Conservation (phyloP, 2,888 invertebrate genomes). For the Syrista parreyssii region DNA sequence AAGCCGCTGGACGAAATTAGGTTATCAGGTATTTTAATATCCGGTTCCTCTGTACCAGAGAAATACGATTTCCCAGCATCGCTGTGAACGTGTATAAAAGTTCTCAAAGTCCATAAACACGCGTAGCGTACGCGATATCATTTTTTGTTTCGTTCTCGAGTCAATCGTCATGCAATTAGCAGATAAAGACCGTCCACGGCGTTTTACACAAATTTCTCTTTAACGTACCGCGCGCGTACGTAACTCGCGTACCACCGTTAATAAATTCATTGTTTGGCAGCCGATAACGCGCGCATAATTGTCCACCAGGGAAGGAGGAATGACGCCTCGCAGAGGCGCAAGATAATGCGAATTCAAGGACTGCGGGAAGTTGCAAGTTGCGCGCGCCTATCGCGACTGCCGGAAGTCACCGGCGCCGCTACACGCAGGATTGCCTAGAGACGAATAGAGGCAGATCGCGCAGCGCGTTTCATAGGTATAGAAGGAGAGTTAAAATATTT, state of each 20-base stretch:
- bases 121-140: neutral
- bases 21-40: neutral
- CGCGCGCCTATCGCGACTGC: neutral
- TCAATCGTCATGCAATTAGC: neutral
- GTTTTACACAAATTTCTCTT: neutral
- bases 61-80: neutral
- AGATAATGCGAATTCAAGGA: neutral
- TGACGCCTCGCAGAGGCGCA: neutral
- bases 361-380: neutral
- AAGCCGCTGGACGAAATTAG: neutral
- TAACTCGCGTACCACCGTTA: neutral
- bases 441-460: neutral
- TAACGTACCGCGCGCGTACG: neutral
- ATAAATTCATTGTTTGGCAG: neutral
- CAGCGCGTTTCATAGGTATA: neutral
- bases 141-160: neutral
- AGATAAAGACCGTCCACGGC: neutral
- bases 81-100: neutral
- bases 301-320: neutral
- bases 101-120: neutral
- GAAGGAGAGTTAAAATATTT: neutral
- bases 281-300: neutral
- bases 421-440: neutral
- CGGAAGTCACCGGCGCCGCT: neutral
- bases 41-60: neutral